Evolutionary conservation across 2,888 invertebrate species (phyloP).

Genomic region (Hermaeophaga mercurialis): DNA sequence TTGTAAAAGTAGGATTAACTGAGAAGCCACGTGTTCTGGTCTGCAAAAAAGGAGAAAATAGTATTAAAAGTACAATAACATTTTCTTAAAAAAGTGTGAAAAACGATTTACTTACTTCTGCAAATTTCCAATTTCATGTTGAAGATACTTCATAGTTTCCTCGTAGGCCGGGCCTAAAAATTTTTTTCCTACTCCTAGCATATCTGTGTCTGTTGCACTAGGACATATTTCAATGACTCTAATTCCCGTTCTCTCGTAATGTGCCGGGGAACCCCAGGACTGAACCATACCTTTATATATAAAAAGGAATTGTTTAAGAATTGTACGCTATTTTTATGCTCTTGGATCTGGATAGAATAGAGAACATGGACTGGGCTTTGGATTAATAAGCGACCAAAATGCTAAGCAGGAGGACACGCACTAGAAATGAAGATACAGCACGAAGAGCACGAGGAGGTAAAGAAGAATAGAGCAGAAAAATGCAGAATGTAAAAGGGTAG

Average conservation of each 20-base stretch:
- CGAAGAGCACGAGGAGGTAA: no score
- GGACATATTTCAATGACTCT: constrained; percentile 8
- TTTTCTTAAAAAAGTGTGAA: background rate
- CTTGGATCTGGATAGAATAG: no score
- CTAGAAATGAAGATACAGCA: no score
- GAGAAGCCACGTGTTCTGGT: constrained; percentile 3
- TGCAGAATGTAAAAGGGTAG: no score
- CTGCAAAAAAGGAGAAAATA: background rate
- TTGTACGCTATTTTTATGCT: no score
- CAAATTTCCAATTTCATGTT: constrained; percentile 4
- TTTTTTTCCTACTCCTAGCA: background rate
- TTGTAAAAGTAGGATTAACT: constrained; percentile 3
- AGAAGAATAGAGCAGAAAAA: no score
- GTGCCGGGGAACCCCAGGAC: background rate
- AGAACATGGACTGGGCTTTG: no score
- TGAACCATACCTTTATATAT: constrained; percentile 4
- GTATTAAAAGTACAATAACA: no score
- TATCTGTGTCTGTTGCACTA: constrained; percentile 2
- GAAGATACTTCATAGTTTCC: background rate
- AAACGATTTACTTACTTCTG: background rate
- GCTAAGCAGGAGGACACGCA: no score
- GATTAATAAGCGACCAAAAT: no score
- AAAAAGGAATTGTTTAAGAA: no score
- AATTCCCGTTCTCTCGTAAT: background rate
- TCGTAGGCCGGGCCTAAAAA: constrained; percentile 1